A percentile compares a stretch with the other conserved stretches of the same genome.
Conservation (phyloP, 2,888 invertebrate species). For the Vannuccia rotundouncinata region DNA sequence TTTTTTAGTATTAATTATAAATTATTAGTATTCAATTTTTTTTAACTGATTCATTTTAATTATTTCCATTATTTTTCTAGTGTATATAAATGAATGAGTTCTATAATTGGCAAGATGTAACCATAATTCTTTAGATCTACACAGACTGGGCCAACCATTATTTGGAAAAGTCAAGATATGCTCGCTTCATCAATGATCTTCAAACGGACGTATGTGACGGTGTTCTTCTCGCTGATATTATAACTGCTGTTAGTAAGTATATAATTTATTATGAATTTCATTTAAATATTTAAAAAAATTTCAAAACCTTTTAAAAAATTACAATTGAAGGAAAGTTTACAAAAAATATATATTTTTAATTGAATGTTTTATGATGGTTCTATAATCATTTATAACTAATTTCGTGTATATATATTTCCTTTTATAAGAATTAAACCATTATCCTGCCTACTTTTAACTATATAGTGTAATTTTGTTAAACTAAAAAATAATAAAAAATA, state of each 20-base stretch:
- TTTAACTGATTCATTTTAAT: too few relatives aligned
- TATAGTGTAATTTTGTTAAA: too few relatives aligned
- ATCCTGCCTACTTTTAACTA: too few relatives aligned
- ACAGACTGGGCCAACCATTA: slow-evolving; percentile 98
- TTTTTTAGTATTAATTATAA: too few relatives aligned
- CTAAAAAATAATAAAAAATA: background rate
- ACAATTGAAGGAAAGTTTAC: too few relatives aligned
- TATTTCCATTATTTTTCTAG: too few relatives aligned
- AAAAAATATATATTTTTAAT: background rate
- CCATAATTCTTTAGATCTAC: slow-evolving; percentile 84
- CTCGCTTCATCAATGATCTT: slow-evolving; percentile 74
- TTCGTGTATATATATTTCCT: background rate
- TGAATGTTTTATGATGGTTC: background rate
- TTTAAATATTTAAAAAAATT: too few relatives aligned
- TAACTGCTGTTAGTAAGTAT: slow-evolving; percentile 83
- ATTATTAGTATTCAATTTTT: too few relatives aligned
- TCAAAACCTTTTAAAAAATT: too few relatives aligned
- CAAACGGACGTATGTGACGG: slow-evolving; percentile 88
- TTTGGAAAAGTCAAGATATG: slow-evolving; percentile 75
- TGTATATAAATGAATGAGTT: too few relatives aligned
- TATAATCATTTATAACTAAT: background rate
- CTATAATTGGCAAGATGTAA: too few relatives aligned
- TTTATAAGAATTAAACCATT: too few relatives aligned
- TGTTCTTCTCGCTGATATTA: slow-evolving; percentile 79
- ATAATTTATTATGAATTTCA: background rate